Evolutionary conservation across 2,113 vertebrate species (phyloP), one percentile per base, ranked within the genome.

Genomic region (Nothobranchius furzeri): DNA sequence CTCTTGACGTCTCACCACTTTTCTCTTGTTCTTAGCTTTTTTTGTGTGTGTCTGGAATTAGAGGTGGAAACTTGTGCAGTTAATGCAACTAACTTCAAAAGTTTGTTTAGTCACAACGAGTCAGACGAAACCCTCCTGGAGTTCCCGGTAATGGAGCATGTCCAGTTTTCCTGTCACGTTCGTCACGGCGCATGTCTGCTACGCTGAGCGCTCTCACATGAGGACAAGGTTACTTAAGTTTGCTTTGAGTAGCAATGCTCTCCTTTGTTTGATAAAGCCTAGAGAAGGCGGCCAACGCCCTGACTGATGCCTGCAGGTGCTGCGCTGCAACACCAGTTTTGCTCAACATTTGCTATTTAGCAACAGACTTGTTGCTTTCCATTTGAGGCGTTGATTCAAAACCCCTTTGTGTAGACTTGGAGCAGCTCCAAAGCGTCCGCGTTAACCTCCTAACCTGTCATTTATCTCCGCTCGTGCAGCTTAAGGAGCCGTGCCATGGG

Each of bases 251-350:
- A 57, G 73, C 70, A 72, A 51, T 14, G 35, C 70, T 83, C 52
- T 71, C 73, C 72, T 89, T 87, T 88, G 81, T 91, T 89, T 83
- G 72, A 76, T 78, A 80, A 78, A 74, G 65, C 70, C 62, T 64
- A 75, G 4, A 84, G 65, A 84, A 68, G 75, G 73, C 60, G 6
- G 83, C 70, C 85, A 88, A 88, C 84, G 82, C 90, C 87, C 88
- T 82, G 75, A 81, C 17, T 75, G 67, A 85, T 85, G 73, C 77
- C 69, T 84, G 58, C 81, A 83, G 83, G 77, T 86, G 74, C 85
- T 42, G 20, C 37, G 43, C 73, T 68, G 57, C 24, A 81, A 85
- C 79, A 64, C 57, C 73, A 79, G 69, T 76, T 81, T 75, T 56
- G 65, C 73, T 65, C 17, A 75, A 67, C 70, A 66, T 64, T 74